Conservation (phyloP, 1,140 invertebrate genomes). For the Cepaea nemoralis region DNA sequence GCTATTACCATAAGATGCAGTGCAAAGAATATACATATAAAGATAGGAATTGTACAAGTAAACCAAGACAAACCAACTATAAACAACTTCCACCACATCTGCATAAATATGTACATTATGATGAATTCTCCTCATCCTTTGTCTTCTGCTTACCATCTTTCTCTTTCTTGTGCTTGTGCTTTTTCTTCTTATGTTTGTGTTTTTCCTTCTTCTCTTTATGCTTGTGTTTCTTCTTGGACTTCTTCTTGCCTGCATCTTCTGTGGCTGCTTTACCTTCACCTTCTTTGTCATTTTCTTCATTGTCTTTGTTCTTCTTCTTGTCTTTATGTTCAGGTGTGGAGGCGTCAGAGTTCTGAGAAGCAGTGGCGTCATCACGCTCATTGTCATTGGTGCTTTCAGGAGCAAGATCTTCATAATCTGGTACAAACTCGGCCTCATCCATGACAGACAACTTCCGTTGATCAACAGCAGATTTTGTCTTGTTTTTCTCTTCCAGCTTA, state of each 20-base stretch:
- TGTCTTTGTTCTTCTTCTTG: conserved; percentile 10
- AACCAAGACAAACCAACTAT: too few relatives aligned
- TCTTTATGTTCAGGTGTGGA: not conserved
- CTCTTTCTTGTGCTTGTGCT: conserved; percentile 35
- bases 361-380: conserved; percentile 12
- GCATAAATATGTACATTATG: too few relatives aligned
- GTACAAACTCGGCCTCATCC: conserved; percentile 65
- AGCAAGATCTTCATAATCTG: conserved; percentile 61
- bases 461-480: conserved; percentile 37
- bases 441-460: conserved; percentile 65
- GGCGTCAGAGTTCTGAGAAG: conserved; percentile 22
- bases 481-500: conserved; percentile 41
- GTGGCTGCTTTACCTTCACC: not conserved
- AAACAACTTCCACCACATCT: not conserved
- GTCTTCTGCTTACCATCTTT: conserved; percentile 26
- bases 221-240: conserved; percentile 23
- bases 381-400: conserved; percentile 10
- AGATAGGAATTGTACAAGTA: too few relatives aligned
- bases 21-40: not conserved
- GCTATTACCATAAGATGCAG: not conserved
- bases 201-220: conserved; percentile 35
- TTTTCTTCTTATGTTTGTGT: conserved; percentile 39
- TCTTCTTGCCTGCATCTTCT: conserved; percentile 24
- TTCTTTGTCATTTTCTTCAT: not conserved
- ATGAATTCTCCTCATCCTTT: not conserved